Percentiles rank a stretch among this genome's conserved stretches.
These are phyloP conservation scores for Polyodon spathula DNA, from an alignment of 2,113 vertebrate species.

Conservation along the genomic window DNA sequence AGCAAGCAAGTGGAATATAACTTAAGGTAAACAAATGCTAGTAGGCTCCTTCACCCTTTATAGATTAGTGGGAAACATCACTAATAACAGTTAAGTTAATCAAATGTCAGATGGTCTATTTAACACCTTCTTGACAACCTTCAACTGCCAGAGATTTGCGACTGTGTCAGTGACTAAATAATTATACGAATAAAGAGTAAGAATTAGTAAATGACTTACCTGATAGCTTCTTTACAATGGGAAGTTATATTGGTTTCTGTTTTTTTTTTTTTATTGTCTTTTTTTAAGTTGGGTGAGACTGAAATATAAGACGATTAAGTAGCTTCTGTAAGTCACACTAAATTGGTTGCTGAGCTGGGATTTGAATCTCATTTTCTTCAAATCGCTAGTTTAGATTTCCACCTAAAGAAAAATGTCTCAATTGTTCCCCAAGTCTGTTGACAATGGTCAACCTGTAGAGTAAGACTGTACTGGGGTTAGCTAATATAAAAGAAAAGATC, in stretches of 20 bases:
- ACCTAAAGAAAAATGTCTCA: not conserved
- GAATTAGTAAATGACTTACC: not conserved
- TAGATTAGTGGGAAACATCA: slow-evolving; percentile 6
- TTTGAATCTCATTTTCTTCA: not conserved
- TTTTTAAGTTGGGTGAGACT: not conserved
- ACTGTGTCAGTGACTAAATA: not conserved
- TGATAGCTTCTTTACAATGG: not conserved
- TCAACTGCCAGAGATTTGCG: not conserved
- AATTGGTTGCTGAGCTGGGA: not conserved
- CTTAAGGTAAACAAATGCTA: slow-evolving; percentile 15
- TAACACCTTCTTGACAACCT: not conserved
- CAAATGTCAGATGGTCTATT: not conserved
- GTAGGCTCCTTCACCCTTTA: slow-evolving; percentile 1
- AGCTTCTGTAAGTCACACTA: no score
- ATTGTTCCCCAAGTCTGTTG: not conserved
- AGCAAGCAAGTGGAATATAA: slow-evolving; percentile 23
- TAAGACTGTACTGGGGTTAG: no score
- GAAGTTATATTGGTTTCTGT: not conserved
- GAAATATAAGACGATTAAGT: no score
- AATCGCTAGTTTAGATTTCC: not conserved
- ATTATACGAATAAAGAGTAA: not conserved
- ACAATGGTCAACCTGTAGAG: not conserved
- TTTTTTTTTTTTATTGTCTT: not conserved
- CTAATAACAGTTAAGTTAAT: slow-evolving; percentile 1
- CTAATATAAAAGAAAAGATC: no score